Evolutionary conservation across 2,113 vertebrate species (phyloP), one percentile per base, ranked within the genome.

Genomic region (Chamaetylas fuelleborni): DNA sequence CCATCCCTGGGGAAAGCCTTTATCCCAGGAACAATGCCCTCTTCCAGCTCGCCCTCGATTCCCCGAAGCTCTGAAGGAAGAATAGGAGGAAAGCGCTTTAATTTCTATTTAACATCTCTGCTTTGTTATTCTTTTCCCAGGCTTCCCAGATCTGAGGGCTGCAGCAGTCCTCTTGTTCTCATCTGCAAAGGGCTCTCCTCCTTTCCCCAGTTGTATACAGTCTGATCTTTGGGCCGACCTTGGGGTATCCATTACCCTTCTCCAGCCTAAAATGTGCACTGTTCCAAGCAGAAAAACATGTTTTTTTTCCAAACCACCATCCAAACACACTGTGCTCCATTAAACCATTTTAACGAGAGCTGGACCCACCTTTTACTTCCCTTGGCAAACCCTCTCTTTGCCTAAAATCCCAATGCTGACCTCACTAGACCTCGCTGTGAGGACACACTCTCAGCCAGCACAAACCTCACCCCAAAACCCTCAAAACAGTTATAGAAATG

Each of bases 51-150:
- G 1, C 70, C 67, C 79, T 88, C 1, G 1, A 80, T 77, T 95
- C 82, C 88, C 79, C 1, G 0, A 85, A 94, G 45, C 26, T 45
- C 50, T 26, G 17, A 53, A 42, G 57, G 71, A 91, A 95, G 85
- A 93, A 94, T 48, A 67, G 92, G 82, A 96, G 83, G 95, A 97
- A 97, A 92, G 38, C 1, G 11, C 53, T 82, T 89, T 69, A 48
- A 79, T 57, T 90, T 82, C 69, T 85, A 22, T 85, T 88, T 81
- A 90, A 85, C 73, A 78, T 56, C 45, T 78, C 56, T 76, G n/a
- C 79, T 93, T 94, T 80, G 57, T 94, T 88, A 45, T 65, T 92
- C 23, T 86, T 92, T 92, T 74, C 86, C 53, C 51, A 78, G 48
- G 60, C 76, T 91, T 48, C 60, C 48, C 69, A 91, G 11, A 78